Percentiles rank a stretch among this genome's conserved stretches.
Conservation (phyloP, 1,140 invertebrate species). For the Daktulosphaira vitifoliae region DNA sequence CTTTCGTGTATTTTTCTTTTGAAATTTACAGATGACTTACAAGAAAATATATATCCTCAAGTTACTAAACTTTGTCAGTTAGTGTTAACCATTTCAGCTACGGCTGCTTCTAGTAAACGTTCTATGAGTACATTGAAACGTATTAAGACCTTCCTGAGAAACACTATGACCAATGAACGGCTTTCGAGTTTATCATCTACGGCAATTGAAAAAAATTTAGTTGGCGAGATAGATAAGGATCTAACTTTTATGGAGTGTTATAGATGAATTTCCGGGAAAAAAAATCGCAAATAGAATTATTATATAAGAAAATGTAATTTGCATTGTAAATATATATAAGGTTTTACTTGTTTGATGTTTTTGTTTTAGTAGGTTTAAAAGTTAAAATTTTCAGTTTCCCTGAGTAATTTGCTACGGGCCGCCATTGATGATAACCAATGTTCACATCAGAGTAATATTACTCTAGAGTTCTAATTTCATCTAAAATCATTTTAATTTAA, state of each 20-base stretch:
- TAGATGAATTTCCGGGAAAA: neutral
- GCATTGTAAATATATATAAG: too few species aligned
- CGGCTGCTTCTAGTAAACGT: neutral
- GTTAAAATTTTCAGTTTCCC: too few species aligned
- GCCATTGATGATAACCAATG: too few species aligned
- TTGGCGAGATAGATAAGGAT: neutral
- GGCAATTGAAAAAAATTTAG: neutral
- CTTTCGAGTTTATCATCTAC: neutral
- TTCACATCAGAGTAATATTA: too few species aligned
- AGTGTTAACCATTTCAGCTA: neutral
- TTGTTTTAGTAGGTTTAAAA: too few species aligned
- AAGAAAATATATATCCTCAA: neutral
- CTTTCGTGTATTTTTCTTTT: neutral
- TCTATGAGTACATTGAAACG: conserved; percentile 12
- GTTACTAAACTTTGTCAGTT: neutral
- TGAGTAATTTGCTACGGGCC: too few species aligned
- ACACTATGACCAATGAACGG: neutral
- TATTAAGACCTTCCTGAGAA: neutral
- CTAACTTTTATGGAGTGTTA: neutral
- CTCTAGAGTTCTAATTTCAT: too few species aligned
- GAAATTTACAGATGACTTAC: neutral
- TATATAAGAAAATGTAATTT: too few species aligned
- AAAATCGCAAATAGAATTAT: too few species aligned
- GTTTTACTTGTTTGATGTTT: too few species aligned
- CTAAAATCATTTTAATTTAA: too few species aligned